phyloP scores from a whole-genome alignment of 2,888 invertebrate species.

The Morpho achilles region DNA sequence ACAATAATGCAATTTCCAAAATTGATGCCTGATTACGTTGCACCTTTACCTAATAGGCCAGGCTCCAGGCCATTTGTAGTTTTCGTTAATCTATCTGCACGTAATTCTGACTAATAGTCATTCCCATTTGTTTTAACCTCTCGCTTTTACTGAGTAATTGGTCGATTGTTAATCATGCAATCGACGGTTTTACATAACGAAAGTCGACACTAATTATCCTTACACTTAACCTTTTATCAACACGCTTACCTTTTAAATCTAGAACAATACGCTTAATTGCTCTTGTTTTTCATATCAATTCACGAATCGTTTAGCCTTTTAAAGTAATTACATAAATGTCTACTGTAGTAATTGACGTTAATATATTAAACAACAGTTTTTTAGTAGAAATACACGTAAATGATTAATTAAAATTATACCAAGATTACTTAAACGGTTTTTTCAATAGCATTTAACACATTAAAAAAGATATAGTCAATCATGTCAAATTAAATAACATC shows the following conservation, averaged over 20 bases:
- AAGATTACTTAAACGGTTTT: too few relatives aligned
- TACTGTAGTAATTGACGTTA: conserved; percentile 48
- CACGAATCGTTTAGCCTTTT: conserved; percentile 24
- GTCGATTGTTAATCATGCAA: conserved; percentile 25
- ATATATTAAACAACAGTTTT: conserved; percentile 28
- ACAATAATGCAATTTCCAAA: background rate
- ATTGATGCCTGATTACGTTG: background rate
- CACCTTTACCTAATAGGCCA: background rate
- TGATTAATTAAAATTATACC: too few relatives aligned
- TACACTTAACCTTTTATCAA: conserved; percentile 26
- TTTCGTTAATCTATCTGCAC: background rate
- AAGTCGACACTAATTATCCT: conserved; percentile 25
- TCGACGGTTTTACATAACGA: conserved; percentile 22
- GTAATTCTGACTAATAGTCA: background rate
- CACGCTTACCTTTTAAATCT: conserved; percentile 24
- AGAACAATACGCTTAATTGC: conserved; percentile 30
- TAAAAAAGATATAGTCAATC: too few relatives aligned
- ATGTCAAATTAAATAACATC: background rate
- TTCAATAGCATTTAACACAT: too few relatives aligned
- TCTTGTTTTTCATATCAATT: conserved; percentile 28
- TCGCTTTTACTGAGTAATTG: conserved; percentile 24
- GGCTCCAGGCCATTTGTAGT: too few relatives aligned
- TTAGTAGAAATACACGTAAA: background rate
- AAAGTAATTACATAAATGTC: conserved; percentile 47
- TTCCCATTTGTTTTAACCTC: conserved; percentile 11